phyloP scores from a whole-genome alignment of 2,113 vertebrate genomes.

The Erpornis zantholeuca region DNA sequence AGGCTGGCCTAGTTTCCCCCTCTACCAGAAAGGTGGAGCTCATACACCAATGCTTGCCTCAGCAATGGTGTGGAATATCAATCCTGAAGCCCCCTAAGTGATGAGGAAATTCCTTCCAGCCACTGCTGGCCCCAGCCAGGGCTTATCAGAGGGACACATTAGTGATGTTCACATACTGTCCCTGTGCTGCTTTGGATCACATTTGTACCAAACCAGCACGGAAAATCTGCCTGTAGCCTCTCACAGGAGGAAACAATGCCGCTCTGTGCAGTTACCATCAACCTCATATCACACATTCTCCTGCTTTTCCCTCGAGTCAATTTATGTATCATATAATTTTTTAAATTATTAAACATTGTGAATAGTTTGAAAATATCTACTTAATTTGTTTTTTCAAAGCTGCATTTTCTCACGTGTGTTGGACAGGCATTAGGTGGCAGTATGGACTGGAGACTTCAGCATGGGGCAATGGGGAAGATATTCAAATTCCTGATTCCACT shows the following conservation, averaged over 20 bases:
- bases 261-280: neutral
- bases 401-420: neutral
- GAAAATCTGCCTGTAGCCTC: neutral
- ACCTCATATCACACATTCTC: neutral
- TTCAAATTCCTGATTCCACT: neutral
- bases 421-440: constrained; percentile 50
- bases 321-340: neutral
- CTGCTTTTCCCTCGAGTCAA: neutral
- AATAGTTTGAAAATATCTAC: neutral
- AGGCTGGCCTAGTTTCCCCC: neutral
- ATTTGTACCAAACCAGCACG: neutral
- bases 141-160: too few relatives aligned
- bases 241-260: neutral
- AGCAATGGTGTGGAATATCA: neutral
- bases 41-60: neutral
- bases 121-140: neutral
- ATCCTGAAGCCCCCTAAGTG: neutral
- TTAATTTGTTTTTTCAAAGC: neutral
- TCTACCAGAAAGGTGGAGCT: neutral
- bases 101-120: neutral
- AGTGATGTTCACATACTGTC: neutral
- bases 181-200: neutral
- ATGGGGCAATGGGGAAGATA: neutral
- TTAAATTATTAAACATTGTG: neutral
- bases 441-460: constrained; percentile 4